A percentile compares a stretch with the other conserved stretches of the same genome.
phyloP scores from a whole-genome alignment of 1,140 invertebrate species.

The Zophobas morio region DNA sequence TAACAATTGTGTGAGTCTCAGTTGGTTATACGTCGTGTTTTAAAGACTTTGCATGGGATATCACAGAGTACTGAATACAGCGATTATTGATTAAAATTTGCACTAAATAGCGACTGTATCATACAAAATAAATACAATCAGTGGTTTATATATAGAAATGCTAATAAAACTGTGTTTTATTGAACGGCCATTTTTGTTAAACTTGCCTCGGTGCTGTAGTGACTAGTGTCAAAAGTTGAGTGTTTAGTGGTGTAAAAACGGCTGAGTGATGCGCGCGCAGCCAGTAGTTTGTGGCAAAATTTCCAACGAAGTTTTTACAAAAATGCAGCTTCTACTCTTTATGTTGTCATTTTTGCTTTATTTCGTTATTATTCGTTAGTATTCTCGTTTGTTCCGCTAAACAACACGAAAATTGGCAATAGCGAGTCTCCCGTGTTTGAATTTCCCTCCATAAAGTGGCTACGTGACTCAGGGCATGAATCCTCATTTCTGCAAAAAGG shows the following conservation, averaged over 20 bases:
- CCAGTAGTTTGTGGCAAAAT: too few species aligned
- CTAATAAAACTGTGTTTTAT: slow-evolving; percentile 52
- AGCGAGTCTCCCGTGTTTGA: not conserved
- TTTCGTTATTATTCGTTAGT: too few species aligned
- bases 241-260: too few species aligned
- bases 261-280: too few species aligned
- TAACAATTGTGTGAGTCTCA: slow-evolving; percentile 30
- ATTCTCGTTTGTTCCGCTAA: not conserved
- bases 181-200: slow-evolving; percentile 26
- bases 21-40: slow-evolving; percentile 28
- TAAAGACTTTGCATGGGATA: slow-evolving; percentile 51
- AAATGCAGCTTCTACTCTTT: too few species aligned
- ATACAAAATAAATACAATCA: slow-evolving; percentile 53
- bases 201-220: not conserved
- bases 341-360: too few species aligned
- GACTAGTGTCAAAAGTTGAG: too few species aligned
- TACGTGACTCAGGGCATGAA: slow-evolving; percentile 43
- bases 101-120: slow-evolving; percentile 53
- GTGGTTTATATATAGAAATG: slow-evolving; percentile 55
- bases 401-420: not conserved
- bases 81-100: slow-evolving; percentile 49
- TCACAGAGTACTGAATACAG: slow-evolving; percentile 52
- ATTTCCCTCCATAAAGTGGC: slow-evolving; percentile 24
- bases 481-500: not conserved
- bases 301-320: too few species aligned